Evolutionary conservation across 92 coral and sea anemone species (phyloP).

Genomic region (Hydrozoanthus gracilis): DNA sequence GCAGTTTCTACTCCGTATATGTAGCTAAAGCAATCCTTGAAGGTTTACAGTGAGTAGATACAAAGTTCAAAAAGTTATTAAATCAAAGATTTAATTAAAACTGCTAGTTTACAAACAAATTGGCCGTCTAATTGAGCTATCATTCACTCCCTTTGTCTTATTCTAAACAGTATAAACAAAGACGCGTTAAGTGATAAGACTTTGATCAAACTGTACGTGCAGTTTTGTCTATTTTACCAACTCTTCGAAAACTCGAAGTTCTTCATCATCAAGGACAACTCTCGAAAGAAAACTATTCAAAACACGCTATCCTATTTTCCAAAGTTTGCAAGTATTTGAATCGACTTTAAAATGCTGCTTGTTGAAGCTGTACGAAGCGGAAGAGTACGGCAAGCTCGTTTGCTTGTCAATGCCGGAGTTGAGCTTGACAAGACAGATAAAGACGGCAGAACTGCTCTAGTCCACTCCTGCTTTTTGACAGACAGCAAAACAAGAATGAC

Average conservation of each 20-base stretch:
- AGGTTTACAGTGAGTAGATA: background rate
- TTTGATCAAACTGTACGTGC: too few relatives aligned
- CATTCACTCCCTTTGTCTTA: too few relatives aligned
- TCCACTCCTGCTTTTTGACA: slow-evolving; percentile 76
- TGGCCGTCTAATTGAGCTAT: too few relatives aligned
- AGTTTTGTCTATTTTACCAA: too few relatives aligned
- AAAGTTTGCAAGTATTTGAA: background rate
- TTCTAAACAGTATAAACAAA: too few relatives aligned
- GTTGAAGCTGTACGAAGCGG: slow-evolving; percentile 72
- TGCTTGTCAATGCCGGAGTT: slow-evolving; percentile 79
- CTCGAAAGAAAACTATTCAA: too few relatives aligned
- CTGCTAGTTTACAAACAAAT: background rate
- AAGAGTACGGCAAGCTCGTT: slow-evolving; percentile 69
- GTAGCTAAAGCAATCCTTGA: background rate
- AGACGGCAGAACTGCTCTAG: slow-evolving; percentile 78
- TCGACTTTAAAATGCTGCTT: slow-evolving; percentile 52
- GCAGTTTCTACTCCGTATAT: background rate
- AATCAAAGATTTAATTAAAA: background rate
- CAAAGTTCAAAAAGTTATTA: background rate
- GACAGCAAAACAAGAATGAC: slow-evolving; percentile 61
- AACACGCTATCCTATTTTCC: too few relatives aligned
- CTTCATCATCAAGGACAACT: too few relatives aligned
- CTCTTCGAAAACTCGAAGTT: too few relatives aligned
- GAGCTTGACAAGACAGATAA: slow-evolving; percentile 71
- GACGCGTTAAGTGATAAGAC: too few relatives aligned